Evolutionary conservation across 2,113 vertebrate species (phyloP).

Genomic region (Dasypus novemcinctus): DNA sequence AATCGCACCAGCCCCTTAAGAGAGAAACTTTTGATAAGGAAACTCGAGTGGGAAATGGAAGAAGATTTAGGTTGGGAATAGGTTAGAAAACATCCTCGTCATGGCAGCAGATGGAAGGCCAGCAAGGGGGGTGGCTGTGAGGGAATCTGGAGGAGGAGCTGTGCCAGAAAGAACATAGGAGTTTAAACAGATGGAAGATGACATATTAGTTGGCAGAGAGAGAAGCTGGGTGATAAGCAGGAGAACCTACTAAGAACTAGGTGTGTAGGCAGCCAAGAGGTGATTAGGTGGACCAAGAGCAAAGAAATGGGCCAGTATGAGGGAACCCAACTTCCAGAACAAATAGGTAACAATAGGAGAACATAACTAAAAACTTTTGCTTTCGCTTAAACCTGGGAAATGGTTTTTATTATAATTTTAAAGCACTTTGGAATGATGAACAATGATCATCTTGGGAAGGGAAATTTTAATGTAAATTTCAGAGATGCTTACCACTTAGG

Average conservation of each 20-base stretch:
- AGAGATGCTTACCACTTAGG: background rate
- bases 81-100: conserved; percentile 43
- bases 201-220: conserved; percentile 63
- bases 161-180: conserved; percentile 64
- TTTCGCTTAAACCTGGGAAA: background rate
- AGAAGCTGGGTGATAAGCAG: conserved; percentile 37
- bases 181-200: conserved; percentile 73
- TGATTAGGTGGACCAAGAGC: background rate
- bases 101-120: conserved; percentile 71
- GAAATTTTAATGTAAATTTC: background rate
- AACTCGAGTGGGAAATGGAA: background rate
- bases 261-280: background rate
- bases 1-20: background rate
- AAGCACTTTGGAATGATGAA: background rate
- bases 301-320: background rate
- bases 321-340: background rate
- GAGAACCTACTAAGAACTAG: conserved; percentile 16
- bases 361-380: background rate
- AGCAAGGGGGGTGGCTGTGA: conserved; percentile 67
- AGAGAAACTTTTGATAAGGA: background rate
- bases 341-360: background rate
- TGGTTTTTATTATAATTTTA: background rate
- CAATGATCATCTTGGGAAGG: background rate
- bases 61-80: conserved; percentile 12
- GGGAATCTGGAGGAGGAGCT: conserved; percentile 51